Conservation (phyloP, 2,888 invertebrate genomes). For the Acanthoscelides obtectus region DNA sequence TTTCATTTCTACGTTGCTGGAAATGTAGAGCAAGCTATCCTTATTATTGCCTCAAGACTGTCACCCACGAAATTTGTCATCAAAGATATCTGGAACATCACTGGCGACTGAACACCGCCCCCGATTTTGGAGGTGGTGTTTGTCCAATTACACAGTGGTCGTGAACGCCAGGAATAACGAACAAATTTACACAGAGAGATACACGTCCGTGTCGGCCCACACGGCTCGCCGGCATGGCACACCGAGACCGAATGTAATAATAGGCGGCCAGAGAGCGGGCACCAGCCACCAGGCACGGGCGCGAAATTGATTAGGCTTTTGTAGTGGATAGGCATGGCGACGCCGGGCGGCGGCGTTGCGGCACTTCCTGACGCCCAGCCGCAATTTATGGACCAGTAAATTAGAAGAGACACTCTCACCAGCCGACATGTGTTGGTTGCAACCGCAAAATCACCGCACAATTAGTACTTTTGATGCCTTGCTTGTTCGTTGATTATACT, state of each 20-base stretch:
- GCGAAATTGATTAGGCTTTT: neutral
- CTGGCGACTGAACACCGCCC: neutral
- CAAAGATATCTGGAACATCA: too few relatives aligned
- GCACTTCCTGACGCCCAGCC: slow-evolving; percentile 4
- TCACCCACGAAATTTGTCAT: too few relatives aligned
- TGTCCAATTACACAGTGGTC: neutral
- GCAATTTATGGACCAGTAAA: slow-evolving; percentile 12
- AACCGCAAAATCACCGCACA: neutral
- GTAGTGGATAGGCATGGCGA: neutral
- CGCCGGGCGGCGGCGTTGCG: neutral
- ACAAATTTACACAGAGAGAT: neutral
- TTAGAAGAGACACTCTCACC: neutral
- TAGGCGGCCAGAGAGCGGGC: too few relatives aligned
- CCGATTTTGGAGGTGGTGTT: neutral
- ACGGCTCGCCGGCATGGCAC: neutral
- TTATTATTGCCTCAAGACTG: too few relatives aligned
- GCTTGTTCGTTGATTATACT: neutral
- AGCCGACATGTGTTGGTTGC: neutral
- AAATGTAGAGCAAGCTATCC: too few relatives aligned
- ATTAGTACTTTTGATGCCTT: neutral
- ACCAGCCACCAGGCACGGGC: too few relatives aligned
- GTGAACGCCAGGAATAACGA: neutral
- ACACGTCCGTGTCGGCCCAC: neutral
- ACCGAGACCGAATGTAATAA: neutral
- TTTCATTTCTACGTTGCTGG: too few relatives aligned